phyloP scores from a whole-genome alignment of 2,113 vertebrate species.

The Sander lucioperca region DNA sequence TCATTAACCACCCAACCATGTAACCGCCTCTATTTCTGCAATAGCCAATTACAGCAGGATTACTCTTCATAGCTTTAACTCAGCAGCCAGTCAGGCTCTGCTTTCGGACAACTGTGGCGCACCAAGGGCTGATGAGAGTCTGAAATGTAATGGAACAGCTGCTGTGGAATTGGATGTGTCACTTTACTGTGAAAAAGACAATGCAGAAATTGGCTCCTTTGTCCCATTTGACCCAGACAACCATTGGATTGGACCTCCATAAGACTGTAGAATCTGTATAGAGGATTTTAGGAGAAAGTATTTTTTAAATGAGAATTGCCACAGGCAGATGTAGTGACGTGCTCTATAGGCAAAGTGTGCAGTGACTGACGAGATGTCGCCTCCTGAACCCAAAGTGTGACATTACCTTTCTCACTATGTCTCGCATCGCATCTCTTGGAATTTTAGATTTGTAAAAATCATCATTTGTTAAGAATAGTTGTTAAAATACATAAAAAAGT shows the following conservation, averaged over 20 bases:
- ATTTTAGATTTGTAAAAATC: slow-evolving; percentile 41
- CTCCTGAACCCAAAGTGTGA: slow-evolving; percentile 74
- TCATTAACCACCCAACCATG: slow-evolving; percentile 53
- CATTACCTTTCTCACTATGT: slow-evolving; percentile 55
- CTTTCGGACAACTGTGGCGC: slow-evolving; percentile 54
- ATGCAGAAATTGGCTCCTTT: slow-evolving; percentile 23
- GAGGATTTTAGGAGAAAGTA: slow-evolving; percentile 47
- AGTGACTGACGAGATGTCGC: slow-evolving; percentile 59
- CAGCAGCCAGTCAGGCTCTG: slow-evolving; percentile 62
- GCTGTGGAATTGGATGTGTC: slow-evolving; percentile 52
- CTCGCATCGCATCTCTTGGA: slow-evolving; percentile 59
- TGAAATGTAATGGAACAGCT: slow-evolving; percentile 33
- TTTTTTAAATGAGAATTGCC: slow-evolving; percentile 47
- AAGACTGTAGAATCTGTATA: slow-evolving; percentile 51
- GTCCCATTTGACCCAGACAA: neutral
- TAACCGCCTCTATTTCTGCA: slow-evolving; percentile 66
- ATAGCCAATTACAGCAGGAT: slow-evolving; percentile 69
- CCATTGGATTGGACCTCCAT: slow-evolving; percentile 34
- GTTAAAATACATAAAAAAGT: slow-evolving; percentile 33
- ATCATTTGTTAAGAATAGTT: slow-evolving; percentile 35
- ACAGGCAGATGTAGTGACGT: slow-evolving; percentile 37
- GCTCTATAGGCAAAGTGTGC: slow-evolving; percentile 40
- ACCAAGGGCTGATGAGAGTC: slow-evolving; percentile 68
- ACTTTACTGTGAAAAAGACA: slow-evolving; percentile 48
- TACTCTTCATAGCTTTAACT: slow-evolving; percentile 80